Evolutionary conservation across 2,797 vertebrate genomes (phyloP), one percentile per base, ranked within the genome.

Genomic region (Halcyon chelicuti): DNA sequence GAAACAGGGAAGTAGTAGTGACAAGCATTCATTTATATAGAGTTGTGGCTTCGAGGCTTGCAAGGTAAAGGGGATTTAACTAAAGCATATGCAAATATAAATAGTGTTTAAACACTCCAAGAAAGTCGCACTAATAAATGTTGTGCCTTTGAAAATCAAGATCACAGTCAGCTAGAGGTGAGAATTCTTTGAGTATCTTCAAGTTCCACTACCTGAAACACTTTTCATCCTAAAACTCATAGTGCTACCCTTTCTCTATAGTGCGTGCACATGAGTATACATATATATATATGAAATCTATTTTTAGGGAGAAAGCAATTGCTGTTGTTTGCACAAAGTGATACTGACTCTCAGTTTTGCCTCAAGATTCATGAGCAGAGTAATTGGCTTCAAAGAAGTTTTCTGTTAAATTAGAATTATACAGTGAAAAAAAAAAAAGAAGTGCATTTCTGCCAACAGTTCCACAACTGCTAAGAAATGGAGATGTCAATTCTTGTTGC

Each of bases 71-170:
- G 60, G 77, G 60, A 74, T 90, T 96, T 96, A 91, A 82, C 42
- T 57, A 58, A 95, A 94, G n/a, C 37, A 82, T 91, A 87, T 88
- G 84, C 74, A 82, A 96, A 96, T 88, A 77, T 75, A 93, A 96
- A 95, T 95, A 95, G 55, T 81, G n/a, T 90, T 97, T 96, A 77
- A 97, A 93, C 92, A 92, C 58, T 74, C 83, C 51, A 74, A 93
- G 89, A 96, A 83, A 14, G 10, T 95, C 88, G 73, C 66, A 77
- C 55, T 84, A 96, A 96, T 94, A 97, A 94, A 96, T 58, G 28
- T 79, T 96, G 86, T 92, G 92, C 35, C 88, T 93, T 87, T 97
- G 93, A 96, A 97, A 95, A 96, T 94, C 92, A 96, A 95, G 85
- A 90, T 96, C 78, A 52, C 39, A 90, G 67, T 60, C 33, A 72